Percentiles rank a stretch among this genome's conserved stretches.
Evolutionary conservation across 2,888 invertebrate species (phyloP).

Genomic region (Marronus borbonicus): DNA sequence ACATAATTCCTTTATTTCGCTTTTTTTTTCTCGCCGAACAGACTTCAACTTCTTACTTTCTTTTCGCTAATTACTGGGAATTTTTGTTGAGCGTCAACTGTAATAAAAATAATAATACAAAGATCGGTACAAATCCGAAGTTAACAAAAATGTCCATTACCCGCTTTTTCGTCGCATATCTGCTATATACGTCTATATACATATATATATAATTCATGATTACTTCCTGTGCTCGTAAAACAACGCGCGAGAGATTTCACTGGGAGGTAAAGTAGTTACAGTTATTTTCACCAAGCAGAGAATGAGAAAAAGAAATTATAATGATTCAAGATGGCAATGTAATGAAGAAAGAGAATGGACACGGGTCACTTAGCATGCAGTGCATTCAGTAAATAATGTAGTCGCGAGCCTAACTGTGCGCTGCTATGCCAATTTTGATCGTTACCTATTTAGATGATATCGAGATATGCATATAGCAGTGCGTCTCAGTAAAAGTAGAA

Average conservation of each 20-base stretch:
- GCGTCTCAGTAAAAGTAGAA: constrained; percentile 49
- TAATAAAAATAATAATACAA: constrained; percentile 34
- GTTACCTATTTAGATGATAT: constrained; percentile 44
- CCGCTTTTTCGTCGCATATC: background rate
- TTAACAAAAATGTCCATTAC: constrained; percentile 38
- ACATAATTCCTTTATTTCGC: background rate
- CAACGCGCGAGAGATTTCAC: constrained; percentile 48
- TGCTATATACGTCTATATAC: background rate
- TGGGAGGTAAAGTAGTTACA: constrained; percentile 51
- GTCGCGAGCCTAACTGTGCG: constrained; percentile 6
- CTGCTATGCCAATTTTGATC: constrained; percentile 12
- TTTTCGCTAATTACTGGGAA: constrained; percentile 43
- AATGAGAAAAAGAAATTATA: constrained; percentile 52
- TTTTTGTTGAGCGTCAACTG: constrained; percentile 31
- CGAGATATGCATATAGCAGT: constrained; percentile 35
- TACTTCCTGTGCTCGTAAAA: constrained; percentile 47
- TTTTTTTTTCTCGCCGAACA: background rate
- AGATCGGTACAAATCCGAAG: constrained; percentile 34
- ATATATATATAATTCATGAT: constrained; percentile 36
- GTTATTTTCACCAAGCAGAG: constrained; percentile 53
- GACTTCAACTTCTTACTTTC: constrained; percentile 37
- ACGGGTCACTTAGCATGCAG: constrained; percentile 51
- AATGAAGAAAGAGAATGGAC: constrained; percentile 49
- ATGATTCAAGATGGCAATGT: constrained; percentile 49
- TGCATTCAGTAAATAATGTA: constrained; percentile 39